These are phyloP conservation scores for Gallinago media DNA, from an alignment of 2,113 vertebrate species.

Conservation along the genomic window DNA sequence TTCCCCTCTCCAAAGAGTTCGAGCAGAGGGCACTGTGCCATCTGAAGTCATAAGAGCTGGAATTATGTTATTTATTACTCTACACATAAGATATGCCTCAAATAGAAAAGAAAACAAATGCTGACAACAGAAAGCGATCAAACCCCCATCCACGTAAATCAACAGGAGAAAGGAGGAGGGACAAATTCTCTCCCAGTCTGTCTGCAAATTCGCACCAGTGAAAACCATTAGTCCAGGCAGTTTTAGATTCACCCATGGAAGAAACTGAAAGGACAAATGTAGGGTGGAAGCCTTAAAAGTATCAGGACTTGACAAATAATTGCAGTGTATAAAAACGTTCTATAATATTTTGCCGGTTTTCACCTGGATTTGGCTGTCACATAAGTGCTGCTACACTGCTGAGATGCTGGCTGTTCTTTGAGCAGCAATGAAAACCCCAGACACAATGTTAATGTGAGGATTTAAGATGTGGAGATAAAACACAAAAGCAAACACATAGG, in stretches of 20 bases:
- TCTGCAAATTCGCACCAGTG: not conserved
- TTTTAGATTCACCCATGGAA: not conserved
- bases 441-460: not conserved
- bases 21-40: slow-evolving; percentile 53
- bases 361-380: not conserved
- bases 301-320: not conserved
- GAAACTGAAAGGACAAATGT: not conserved
- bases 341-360: not conserved
- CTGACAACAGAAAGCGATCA: slow-evolving; percentile 31
- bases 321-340: not conserved
- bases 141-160: not conserved
- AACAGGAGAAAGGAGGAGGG: not conserved
- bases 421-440: not conserved
- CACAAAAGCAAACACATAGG: not conserved
- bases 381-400: not conserved
- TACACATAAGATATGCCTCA: slow-evolving; percentile 2
- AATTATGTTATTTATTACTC: slow-evolving; percentile 46
- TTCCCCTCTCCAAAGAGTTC: slow-evolving; percentile 45
- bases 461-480: not conserved
- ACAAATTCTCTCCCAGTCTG: not conserved
- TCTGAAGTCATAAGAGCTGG: slow-evolving; percentile 25
- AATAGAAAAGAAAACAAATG: slow-evolving; percentile 62
- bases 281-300: not conserved
- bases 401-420: not conserved
- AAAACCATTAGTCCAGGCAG: not conserved